These are phyloP conservation scores for Ectemnius cavifrons DNA, from an alignment of 2,888 invertebrate species.

Conservation along the genomic window DNA sequence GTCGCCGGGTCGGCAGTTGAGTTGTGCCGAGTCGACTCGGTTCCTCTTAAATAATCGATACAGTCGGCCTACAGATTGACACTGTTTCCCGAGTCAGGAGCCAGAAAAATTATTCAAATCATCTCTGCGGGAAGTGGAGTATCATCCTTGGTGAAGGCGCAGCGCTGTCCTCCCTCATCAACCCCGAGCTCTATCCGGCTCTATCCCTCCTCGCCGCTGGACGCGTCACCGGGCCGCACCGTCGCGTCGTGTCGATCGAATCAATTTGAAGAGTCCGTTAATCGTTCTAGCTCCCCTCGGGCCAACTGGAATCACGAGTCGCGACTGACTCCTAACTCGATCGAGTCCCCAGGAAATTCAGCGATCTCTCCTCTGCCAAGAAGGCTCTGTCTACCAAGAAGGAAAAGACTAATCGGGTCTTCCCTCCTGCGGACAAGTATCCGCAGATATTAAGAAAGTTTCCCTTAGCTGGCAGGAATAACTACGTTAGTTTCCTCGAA, in stretches of 20 bases:
- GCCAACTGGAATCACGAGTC: constrained; percentile 13
- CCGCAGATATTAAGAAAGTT: too few relatives aligned
- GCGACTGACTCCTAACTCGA: constrained; percentile 14
- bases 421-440: too few relatives aligned
- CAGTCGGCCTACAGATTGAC: constrained; percentile 43
- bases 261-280: constrained; percentile 52
- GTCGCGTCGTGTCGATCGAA: constrained; percentile 47
- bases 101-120: constrained; percentile 71
- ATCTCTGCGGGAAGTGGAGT: constrained; percentile 22
- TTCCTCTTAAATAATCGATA: constrained; percentile 8
- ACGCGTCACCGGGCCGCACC: constrained; percentile 24
- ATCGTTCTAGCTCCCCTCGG: constrained; percentile 29
- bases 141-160: background rate
- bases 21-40: constrained; percentile 12
- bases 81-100: constrained; percentile 70
- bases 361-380: constrained; percentile 5
- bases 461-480: too few relatives aligned
- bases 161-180: too few relatives aligned
- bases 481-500: constrained; percentile 5
- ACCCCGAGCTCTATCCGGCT: too few relatives aligned
- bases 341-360: constrained; percentile 11
- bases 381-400: too few relatives aligned
- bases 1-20: constrained; percentile 6
- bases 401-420: constrained; percentile 5
- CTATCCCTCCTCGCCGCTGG: background rate